phyloP scores from a whole-genome alignment of 1,140 invertebrate species.

The Ylistrum balloti region DNA sequence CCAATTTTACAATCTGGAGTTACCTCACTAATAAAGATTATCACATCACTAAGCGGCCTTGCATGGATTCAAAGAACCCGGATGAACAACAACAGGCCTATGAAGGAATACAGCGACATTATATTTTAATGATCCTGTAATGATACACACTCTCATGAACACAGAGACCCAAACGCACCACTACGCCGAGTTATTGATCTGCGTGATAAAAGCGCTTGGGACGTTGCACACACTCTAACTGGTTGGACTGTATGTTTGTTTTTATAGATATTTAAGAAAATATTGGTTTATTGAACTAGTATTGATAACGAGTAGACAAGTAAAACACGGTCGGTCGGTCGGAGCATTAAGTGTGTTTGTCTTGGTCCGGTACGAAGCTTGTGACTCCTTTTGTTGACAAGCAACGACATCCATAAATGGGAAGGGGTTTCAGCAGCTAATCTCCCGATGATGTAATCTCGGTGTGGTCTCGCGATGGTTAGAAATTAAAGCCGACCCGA shows the following conservation, averaged over 20 bases:
- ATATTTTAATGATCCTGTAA: slow-evolving; percentile 23
- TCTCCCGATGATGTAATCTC: not conserved
- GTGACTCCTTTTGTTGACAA: slow-evolving; percentile 2
- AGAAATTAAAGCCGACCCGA: not conserved
- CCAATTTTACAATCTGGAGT: slow-evolving; percentile 38
- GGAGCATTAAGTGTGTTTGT: slow-evolving; percentile 23
- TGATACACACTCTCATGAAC: slow-evolving; percentile 10
- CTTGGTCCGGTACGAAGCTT: not conserved
- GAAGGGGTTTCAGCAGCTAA: not conserved
- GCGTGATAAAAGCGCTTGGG: slow-evolving; percentile 37
- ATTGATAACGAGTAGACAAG: not conserved
- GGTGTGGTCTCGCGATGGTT: not conserved
- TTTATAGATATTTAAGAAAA: slow-evolving; percentile 34
- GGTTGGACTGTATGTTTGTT: not conserved
- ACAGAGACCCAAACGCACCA: slow-evolving; percentile 11
- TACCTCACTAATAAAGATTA: slow-evolving; percentile 35
- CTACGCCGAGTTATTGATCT: slow-evolving; percentile 17
- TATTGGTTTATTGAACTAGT: slow-evolving; percentile 17
- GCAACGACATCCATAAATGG: not conserved
- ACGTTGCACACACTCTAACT: slow-evolving; percentile 24
- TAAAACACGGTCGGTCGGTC: not conserved
- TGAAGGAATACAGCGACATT: slow-evolving; percentile 38
- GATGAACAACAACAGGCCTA: slow-evolving; percentile 32
- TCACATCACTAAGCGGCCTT: slow-evolving; percentile 37
- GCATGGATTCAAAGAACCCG: slow-evolving; percentile 37